These are phyloP conservation scores for Lithophane socia DNA, from an alignment of 2,888 invertebrate genomes.

Conservation along the genomic window DNA sequence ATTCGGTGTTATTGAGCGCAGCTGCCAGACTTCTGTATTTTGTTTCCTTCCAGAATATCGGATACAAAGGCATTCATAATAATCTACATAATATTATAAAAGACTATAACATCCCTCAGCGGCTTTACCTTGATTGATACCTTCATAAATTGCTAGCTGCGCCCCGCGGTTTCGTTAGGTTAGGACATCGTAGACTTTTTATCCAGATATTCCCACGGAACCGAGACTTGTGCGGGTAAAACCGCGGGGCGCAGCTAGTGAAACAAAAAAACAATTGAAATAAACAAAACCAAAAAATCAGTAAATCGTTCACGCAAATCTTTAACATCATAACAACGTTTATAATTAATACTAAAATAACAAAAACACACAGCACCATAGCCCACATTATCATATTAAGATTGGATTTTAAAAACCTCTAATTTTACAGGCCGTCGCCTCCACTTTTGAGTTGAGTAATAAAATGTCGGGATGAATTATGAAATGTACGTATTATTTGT, in stretches of 20 bases:
- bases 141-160: too few relatives aligned
- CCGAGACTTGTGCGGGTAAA: too few relatives aligned
- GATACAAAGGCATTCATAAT: too few relatives aligned
- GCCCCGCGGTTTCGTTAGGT: too few relatives aligned
- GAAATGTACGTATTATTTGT: conserved; percentile 55
- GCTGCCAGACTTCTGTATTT: too few relatives aligned
- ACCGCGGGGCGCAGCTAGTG: too few relatives aligned
- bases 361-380: conserved; percentile 50
- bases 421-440: conserved; percentile 74
- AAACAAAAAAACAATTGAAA: not conserved
- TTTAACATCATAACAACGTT: conserved; percentile 33
- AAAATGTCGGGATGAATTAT: conserved; percentile 50
- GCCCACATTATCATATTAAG: conserved; percentile 70
- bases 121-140: too few relatives aligned
- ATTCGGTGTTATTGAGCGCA: not conserved
- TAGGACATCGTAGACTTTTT: too few relatives aligned
- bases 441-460: conserved; percentile 59
- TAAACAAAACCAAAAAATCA: not conserved
- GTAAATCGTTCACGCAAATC: conserved; percentile 4
- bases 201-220: too few relatives aligned
- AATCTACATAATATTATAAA: too few relatives aligned
- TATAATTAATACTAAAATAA: conserved; percentile 59
- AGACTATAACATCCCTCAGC: too few relatives aligned
- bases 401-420: conserved; percentile 74
- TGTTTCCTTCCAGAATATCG: too few relatives aligned